phyloP scores from a whole-genome alignment of 2,888 invertebrate species.

The Ceraclea dissimilis region DNA sequence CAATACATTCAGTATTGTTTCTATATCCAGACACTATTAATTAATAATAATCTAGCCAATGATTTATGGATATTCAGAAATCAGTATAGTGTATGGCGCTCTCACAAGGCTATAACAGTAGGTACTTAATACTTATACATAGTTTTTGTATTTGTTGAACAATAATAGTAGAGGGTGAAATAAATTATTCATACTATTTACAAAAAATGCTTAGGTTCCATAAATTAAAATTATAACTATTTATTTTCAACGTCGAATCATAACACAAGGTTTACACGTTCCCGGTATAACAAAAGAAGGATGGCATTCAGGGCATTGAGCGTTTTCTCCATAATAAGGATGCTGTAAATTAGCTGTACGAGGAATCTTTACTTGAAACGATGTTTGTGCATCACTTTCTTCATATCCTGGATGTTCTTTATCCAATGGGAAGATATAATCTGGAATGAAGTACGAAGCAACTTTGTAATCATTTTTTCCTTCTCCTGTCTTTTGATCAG shows the following conservation, averaged over 20 bases:
- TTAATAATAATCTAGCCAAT: too few species aligned
- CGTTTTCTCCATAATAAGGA: constrained; percentile 51
- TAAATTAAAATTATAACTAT: not conserved
- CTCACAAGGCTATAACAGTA: too few species aligned
- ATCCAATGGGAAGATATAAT: constrained; percentile 54
- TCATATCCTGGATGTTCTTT: constrained; percentile 53
- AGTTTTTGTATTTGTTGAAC: too few species aligned
- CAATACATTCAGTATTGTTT: too few species aligned
- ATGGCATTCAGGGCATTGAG: constrained; percentile 56
- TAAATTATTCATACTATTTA: constrained; percentile 2
- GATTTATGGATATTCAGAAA: too few species aligned
- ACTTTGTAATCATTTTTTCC: constrained; percentile 41
- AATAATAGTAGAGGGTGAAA: too few species aligned
- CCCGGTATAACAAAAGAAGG: constrained; percentile 55
- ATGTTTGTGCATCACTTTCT: constrained; percentile 48
- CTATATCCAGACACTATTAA: too few species aligned
- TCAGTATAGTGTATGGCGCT: too few species aligned
- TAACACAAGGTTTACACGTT: constrained; percentile 58
- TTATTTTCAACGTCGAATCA: constrained; percentile 32
- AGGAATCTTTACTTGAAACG: constrained; percentile 52
- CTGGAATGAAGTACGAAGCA: constrained; percentile 54
- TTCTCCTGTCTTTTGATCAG: constrained; percentile 29
- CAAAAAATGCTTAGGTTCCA: not conserved
- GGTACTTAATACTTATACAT: too few species aligned
- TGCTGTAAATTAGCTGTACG: constrained; percentile 34